Conservation (phyloP, 2,113 vertebrate genomes). For the Donacobius atricapilla region DNA sequence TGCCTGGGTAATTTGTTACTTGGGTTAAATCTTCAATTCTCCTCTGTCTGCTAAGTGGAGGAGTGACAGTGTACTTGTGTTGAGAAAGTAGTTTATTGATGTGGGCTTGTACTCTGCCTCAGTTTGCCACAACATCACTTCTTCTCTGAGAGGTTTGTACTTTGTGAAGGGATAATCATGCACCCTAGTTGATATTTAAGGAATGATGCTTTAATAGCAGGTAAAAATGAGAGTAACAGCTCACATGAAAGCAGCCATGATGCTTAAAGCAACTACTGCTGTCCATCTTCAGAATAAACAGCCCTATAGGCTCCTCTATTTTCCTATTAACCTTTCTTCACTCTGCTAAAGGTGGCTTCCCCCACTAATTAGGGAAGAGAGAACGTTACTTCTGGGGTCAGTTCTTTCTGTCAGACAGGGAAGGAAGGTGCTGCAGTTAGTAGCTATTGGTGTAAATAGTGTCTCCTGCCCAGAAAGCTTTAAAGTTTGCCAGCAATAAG, state of each 20-base stretch:
- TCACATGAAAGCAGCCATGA: neutral
- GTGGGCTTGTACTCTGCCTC: neutral
- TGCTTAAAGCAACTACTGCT: neutral
- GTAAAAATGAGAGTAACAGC: neutral
- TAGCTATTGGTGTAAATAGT: neutral
- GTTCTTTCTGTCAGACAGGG: neutral
- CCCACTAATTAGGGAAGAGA: neutral
- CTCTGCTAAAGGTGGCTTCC: neutral
- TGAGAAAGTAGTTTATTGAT: neutral
- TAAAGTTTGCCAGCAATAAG: neutral
- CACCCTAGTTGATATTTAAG: neutral
- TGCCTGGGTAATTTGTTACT: neutral
- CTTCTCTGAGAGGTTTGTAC: neutral
- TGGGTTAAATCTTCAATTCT: neutral
- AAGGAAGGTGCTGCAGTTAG: neutral
- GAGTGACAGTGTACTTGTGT: neutral
- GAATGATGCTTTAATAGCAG: neutral
- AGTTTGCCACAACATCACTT: neutral
- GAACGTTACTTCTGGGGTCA: neutral
- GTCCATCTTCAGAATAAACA: neutral
- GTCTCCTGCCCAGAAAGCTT: neutral
- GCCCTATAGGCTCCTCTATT: neutral
- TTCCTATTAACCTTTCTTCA: neutral
- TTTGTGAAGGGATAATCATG: neutral
- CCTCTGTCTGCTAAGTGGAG: rapidly evolving